Evolutionary conservation across 2,888 invertebrate genomes (phyloP).

Genomic region (Onchidella celtica): DNA sequence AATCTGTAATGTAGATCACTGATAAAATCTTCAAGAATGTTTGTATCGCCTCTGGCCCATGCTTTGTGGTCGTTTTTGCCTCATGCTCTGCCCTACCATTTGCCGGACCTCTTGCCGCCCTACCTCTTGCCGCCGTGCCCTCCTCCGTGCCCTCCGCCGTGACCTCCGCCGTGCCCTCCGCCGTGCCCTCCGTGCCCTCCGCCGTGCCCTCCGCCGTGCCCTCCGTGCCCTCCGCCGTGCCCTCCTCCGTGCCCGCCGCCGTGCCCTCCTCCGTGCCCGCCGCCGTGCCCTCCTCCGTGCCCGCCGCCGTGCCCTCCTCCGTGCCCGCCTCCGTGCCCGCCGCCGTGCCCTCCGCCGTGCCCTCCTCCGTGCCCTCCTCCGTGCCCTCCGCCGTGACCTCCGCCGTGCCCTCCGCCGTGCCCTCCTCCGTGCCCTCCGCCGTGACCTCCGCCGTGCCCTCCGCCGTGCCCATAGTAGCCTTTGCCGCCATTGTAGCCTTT

Average conservation of each 20-base stretch:
- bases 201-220: background rate
- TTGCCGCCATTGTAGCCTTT: background rate
- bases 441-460: background rate
- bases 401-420: slow-evolving; percentile 5
- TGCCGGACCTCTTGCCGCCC: background rate
- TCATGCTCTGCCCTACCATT: no score
- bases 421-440: background rate
- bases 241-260: no score
- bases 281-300: no score
- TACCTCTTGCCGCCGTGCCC: slow-evolving; percentile 14
- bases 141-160: background rate
- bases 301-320: no score
- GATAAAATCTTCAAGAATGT: no score
- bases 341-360: no score
- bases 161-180: background rate
- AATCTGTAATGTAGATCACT: no score
- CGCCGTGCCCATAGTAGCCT: background rate
- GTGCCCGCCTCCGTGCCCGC: no score
- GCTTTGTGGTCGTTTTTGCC: no score
- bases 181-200: background rate
- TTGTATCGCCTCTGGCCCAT: no score
- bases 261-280: no score
- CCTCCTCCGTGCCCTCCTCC: background rate
- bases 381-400: background rate
- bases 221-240: background rate